Evolutionary conservation across 2,797 vertebrate species (phyloP).

Genomic region (Poeciliopsis infans): DNA sequence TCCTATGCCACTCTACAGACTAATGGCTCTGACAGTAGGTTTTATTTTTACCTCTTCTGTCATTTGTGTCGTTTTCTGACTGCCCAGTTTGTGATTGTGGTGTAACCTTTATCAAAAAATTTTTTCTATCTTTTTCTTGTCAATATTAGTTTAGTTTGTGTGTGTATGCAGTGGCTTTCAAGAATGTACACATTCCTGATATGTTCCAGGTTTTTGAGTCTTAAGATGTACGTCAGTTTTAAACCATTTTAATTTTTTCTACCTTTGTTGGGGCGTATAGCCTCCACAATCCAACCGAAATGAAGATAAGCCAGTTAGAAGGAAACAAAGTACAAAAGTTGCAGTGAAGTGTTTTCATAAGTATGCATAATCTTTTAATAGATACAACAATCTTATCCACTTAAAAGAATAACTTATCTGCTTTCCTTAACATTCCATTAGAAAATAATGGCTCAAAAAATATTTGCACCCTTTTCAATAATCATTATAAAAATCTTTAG

Average conservation of each 20-base stretch:
- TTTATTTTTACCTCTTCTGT: constrained; percentile 69
- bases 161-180: constrained; percentile 20
- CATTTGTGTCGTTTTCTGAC: constrained; percentile 19
- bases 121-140: constrained; percentile 12
- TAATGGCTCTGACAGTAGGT: constrained; percentile 88
- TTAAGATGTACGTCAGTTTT: not conserved
- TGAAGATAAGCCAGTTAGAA: not conserved
- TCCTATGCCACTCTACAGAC: constrained; percentile 86
- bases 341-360: not conserved
- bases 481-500: not conserved
- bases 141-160: constrained; percentile 31
- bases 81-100: constrained; percentile 26
- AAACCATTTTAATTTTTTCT: not conserved
- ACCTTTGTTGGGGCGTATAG: not conserved
- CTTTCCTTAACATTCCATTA: not conserved
- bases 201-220: not conserved
- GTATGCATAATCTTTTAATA: not conserved
- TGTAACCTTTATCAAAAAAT: constrained; percentile 17
- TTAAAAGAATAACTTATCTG: not conserved
- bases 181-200: constrained; percentile 2
- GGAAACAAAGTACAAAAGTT: not conserved
- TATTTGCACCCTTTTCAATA: not conserved
- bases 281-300: not conserved
- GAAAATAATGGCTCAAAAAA: not conserved
- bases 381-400: not conserved